Conservation (phyloP, 2,797 vertebrate genomes). For the Florisuga fusca region DNA sequence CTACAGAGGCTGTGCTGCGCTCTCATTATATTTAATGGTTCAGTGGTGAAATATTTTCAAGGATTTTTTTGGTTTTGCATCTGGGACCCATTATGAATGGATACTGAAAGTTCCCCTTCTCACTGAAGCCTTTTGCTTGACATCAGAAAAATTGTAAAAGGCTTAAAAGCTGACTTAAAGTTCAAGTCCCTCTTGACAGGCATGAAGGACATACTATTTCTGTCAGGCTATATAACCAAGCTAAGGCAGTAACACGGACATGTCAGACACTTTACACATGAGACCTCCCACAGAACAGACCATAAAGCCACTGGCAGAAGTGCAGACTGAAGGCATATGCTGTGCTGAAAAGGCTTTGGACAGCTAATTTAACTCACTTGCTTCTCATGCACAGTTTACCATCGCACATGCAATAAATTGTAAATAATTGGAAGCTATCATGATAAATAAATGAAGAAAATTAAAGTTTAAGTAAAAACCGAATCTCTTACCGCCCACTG, state of each 20-base stretch:
- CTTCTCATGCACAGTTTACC: neutral
- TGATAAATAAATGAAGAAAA: slow-evolving; percentile 7
- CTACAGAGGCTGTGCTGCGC: neutral
- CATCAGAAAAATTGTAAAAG: neutral
- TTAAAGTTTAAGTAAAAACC: neutral
- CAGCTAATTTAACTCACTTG: neutral
- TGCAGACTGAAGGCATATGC: neutral
- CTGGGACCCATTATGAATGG: neutral
- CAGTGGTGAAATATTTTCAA: neutral
- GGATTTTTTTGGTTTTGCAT: neutral
- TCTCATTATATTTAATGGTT: neutral
- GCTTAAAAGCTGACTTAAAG: neutral
- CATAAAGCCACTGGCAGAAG: neutral
- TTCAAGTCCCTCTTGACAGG: neutral
- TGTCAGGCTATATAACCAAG: neutral
- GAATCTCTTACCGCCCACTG: neutral
- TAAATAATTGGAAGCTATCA: slow-evolving; percentile 21
- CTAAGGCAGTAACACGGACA: neutral
- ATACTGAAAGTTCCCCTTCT: neutral
- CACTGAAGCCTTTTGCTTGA: neutral
- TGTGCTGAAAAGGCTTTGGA: neutral
- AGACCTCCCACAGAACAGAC: neutral
- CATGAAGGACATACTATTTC: neutral
- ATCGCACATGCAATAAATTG: neutral
- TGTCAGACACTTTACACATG: neutral